Percentiles rank a stretch among this genome's conserved stretches.
Conservation (phyloP, 2,113 vertebrate species). For the Takifugu bimaculatus region DNA sequence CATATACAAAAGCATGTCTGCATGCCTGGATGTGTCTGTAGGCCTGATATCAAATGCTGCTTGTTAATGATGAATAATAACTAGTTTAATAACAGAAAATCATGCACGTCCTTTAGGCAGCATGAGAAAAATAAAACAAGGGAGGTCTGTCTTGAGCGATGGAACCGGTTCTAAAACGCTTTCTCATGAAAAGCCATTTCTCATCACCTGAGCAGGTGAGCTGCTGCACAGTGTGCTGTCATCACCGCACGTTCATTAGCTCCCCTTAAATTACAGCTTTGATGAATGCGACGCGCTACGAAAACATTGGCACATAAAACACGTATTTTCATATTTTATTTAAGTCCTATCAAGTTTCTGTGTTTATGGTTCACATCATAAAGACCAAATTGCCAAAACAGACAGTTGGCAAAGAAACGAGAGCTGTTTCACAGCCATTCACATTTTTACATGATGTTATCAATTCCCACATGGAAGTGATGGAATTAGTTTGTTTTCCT, state of each 20-base stretch:
- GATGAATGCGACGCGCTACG: conserved; percentile 3
- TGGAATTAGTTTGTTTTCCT: conserved; percentile 45
- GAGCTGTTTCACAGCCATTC: conserved; percentile 44
- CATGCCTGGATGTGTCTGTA: too few species aligned
- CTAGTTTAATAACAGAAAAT: too few species aligned
- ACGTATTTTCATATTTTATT: conserved; percentile 22
- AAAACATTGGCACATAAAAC: conserved; percentile 33
- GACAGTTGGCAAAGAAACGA: conserved; percentile 10
- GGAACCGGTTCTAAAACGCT: not conserved
- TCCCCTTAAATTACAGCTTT: conserved; percentile 4
- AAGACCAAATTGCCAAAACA: conserved; percentile 13
- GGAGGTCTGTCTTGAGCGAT: too few species aligned
- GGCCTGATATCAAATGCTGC: too few species aligned
- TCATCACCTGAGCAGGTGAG: conserved; percentile 16
- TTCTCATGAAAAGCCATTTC: conserved; percentile 1
- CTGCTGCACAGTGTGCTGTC: conserved; percentile 37
- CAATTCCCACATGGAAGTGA: conserved; percentile 8
- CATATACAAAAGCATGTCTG: too few species aligned
- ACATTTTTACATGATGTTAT: conserved; percentile 28
- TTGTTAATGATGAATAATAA: too few species aligned
- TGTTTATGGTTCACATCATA: conserved; percentile 25
- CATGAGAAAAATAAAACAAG: too few species aligned
- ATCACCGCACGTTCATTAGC: conserved; percentile 14
- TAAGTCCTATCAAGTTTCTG: conserved; percentile 19
- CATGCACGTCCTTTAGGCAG: too few species aligned